Evolutionary conservation across 2,797 vertebrate genomes (phyloP), one percentile per base, ranked within the genome.

Genomic region (Pseudopleuronectes americanus): DNA sequence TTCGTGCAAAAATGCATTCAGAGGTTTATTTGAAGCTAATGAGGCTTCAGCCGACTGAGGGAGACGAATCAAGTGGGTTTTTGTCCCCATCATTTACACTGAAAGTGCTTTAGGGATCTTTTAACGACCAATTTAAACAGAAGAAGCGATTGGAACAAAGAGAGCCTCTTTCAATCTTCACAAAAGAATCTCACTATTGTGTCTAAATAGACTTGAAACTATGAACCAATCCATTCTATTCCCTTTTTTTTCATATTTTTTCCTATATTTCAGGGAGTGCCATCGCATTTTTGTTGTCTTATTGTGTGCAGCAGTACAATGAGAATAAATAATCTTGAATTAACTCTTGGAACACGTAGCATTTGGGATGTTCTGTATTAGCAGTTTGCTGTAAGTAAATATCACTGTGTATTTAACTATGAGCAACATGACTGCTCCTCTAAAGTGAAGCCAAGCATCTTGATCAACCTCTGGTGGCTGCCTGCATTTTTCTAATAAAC

Each of bases 11-110:
- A 47, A 26, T 43, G 19, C 48, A 33, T 45, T 31, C 43, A 21
- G 43, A 31, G 56, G 56, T 58, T 58, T 58, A 22, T 58, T 19
- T 41, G 56, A 58, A n/a, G 55, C 31, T 21, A 57, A 57, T 57
- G 55, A 58, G 57, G 57, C 41, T 59, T 59, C 57, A 26, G 16
- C 22, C 8, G 36, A 22, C 36, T 17, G 36, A 41, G 36, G 38
- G 13, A 59, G 57, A 45, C 38, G 16, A 45, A 59, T 59, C 38
- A 19, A 45, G 41, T 16, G 57, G 38, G 8, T 59, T 59, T 45
- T 57, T 17, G 14, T 43, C 56, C 16, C n/a, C 13, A 10, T 57
- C 56, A 57, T 21, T 57, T 57, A 21, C 21, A 38, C 56, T 23
- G 3, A 58, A 23, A 41, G 56, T 58, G 33, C 21, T 41, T 58